Evolutionary conservation across 1,140 invertebrate genomes (phyloP).

Genomic region (Pseudomyrmex sp.): DNA sequence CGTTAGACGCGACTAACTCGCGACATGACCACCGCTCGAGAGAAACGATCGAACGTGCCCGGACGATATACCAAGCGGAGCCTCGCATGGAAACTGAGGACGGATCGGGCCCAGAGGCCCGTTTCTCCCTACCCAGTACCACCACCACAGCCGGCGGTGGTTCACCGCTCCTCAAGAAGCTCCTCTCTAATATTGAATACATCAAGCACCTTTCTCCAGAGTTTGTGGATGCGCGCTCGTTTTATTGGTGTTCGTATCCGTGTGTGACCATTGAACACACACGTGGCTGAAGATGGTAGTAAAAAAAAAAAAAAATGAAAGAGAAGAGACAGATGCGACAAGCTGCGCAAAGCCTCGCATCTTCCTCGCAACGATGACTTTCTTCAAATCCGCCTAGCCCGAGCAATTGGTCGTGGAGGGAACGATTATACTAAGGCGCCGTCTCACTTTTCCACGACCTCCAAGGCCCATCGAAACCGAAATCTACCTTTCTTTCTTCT

Average conservation of each 20-base stretch:
- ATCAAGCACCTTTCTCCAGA: conserved; percentile 82
- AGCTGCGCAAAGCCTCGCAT: not conserved
- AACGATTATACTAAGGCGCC: conserved; percentile 65
- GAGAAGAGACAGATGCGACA: conserved; percentile 8
- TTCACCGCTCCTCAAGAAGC: conserved; percentile 71
- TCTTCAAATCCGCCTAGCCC: conserved; percentile 66
- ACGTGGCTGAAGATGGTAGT: not conserved
- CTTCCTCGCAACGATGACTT: conserved; percentile 60
- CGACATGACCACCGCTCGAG: conserved; percentile 75
- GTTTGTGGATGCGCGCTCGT: conserved; percentile 47
- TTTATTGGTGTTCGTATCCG: not conserved
- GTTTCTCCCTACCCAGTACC: conserved; percentile 78
- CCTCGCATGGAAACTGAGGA: conserved; percentile 80
- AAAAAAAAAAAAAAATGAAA: conserved; percentile 19
- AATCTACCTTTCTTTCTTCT: conserved; percentile 64
- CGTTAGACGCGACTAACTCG: conserved; percentile 72
- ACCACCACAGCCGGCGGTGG: conserved; percentile 47
- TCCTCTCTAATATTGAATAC: conserved; percentile 83
- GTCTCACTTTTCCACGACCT: conserved; percentile 76
- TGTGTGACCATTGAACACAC: not conserved
- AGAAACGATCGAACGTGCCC: conserved; percentile 59
- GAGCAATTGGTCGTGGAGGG: conserved; percentile 55
- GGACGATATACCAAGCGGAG: conserved; percentile 73
- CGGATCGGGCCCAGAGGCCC: conserved; percentile 78
- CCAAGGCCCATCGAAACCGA: conserved; percentile 76